phyloP scores from a whole-genome alignment of 1,140 invertebrate species.

The Papilio helenus region DNA sequence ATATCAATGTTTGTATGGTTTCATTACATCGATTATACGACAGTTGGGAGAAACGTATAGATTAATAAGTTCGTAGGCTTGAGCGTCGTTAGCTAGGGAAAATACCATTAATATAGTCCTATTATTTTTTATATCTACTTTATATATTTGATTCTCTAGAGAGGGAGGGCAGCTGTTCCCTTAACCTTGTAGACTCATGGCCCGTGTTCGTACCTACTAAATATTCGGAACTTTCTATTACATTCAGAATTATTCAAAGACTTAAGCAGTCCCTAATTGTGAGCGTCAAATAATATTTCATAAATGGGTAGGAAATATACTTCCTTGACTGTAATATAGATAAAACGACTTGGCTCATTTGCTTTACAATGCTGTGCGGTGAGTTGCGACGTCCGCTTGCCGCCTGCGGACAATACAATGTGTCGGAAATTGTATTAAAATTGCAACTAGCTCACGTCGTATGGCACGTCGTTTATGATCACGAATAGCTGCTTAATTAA shows the following conservation, averaged over 20 bases:
- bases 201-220: too few species aligned
- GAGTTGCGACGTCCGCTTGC: constrained; percentile 13
- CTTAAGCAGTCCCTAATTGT: neutral
- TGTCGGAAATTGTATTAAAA: constrained; percentile 16
- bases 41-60: neutral
- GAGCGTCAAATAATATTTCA: neutral
- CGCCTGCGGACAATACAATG: constrained; percentile 9
- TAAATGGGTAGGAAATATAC: constrained; percentile 1
- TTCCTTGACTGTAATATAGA: neutral
- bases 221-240: neutral
- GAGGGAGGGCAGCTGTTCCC: too few species aligned
- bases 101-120: too few species aligned
- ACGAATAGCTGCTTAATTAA: neutral
- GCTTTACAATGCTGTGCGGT: constrained; percentile 6
- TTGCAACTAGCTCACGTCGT: constrained; percentile 21
- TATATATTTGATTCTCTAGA: too few species aligned
- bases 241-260: neutral
- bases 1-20: constrained; percentile 15
- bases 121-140: too few species aligned
- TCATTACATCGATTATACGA: constrained; percentile 1
- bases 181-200: too few species aligned
- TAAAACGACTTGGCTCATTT: constrained; percentile 10
- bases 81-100: too few species aligned
- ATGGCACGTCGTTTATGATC: neutral
- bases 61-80: constrained; percentile 5